Conservation (phyloP, 2,797 vertebrate genomes). For the Staurois parvus region DNA sequence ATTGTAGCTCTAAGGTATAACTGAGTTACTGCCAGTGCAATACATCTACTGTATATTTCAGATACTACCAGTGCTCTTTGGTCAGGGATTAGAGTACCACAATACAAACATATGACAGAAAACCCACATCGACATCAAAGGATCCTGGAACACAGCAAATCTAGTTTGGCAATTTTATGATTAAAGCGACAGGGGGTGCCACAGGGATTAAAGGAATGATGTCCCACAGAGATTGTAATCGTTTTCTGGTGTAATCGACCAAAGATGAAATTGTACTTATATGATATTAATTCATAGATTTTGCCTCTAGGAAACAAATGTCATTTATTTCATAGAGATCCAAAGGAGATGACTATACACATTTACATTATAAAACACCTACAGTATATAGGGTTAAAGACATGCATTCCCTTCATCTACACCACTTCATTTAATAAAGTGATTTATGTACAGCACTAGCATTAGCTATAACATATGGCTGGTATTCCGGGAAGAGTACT, state of each 20-base stretch:
- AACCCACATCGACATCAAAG: constrained; percentile 23
- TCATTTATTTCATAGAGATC: constrained; percentile 5
- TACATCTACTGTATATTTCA: not conserved
- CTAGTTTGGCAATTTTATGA: constrained; percentile 36
- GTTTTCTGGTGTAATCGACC: constrained; percentile 32
- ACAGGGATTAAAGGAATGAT: constrained; percentile 9
- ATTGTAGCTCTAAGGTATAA: not conserved
- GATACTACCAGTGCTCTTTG: not conserved
- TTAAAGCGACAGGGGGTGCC: constrained; percentile 37
- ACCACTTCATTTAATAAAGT: too few relatives aligned
- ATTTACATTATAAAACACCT: too few relatives aligned
- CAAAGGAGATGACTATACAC: not conserved
- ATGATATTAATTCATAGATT: constrained; percentile 5
- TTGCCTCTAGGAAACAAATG: constrained; percentile 7
- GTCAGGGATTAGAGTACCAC: not conserved
- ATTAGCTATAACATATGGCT: too few relatives aligned
- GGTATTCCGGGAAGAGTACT: too few relatives aligned
- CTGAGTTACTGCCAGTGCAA: not conserved
- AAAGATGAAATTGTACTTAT: constrained; percentile 16
- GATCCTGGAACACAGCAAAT: constrained; percentile 25
- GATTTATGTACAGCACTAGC: too few relatives aligned
- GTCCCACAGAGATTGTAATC: constrained; percentile 50
- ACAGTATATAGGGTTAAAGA: not conserved
- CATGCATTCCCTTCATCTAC: not conserved
- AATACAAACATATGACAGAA: not conserved